Base-by-base conservation (phyloP, 2,888 invertebrate species). In the Dryadula phaetusa region DNA sequence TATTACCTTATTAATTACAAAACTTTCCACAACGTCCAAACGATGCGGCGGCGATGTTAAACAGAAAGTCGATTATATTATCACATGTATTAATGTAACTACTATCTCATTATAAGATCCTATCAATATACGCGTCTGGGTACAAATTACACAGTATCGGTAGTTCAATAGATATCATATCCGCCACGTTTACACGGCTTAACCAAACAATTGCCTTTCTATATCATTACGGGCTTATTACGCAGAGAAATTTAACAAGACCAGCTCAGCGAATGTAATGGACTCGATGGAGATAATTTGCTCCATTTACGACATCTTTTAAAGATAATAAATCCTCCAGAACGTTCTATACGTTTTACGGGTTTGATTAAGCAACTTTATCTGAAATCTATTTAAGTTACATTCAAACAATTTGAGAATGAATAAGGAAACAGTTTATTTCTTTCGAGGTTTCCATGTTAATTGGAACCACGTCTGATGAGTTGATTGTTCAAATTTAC, bases 381-480 rank as follows among this genome's bases (percentile, higher is more conserved):
- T 64, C 44, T 54, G 18, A 22, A 28, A 61, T 70, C 67, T 40
- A 66, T 58, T 56, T 53, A 47, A 49, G 49, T 62, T 53, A 64
- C 20, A 62, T 58, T 68, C 20, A 65, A 28, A 47, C 37, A 37
- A 25, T 49, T 61, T 34, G 47, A 53, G 61, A 62, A 72, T 70
- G 71, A 75, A 76, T 74, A 74, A 76, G 74, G 75, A 73, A 71
- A 69, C 62, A 72, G 73, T 73, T 68, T 79, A 78, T 77, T 77
- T 70, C 73, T 71, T 73, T 74, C 71, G 72, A 72, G 81, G 79
- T 82, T 77, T 81, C 72, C 73, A 72, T 79, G 79, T 79, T 81
- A 81, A 82, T 82, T 80, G 74, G 76, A 69, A 73, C 74, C 77
- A 76, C 78, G 80, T 78, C 80, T 76, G 76, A 78, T 76, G 73